These are phyloP conservation scores for Sclerurus mexicanus DNA, from an alignment of 2,113 vertebrate genomes.

Conservation along the genomic window DNA sequence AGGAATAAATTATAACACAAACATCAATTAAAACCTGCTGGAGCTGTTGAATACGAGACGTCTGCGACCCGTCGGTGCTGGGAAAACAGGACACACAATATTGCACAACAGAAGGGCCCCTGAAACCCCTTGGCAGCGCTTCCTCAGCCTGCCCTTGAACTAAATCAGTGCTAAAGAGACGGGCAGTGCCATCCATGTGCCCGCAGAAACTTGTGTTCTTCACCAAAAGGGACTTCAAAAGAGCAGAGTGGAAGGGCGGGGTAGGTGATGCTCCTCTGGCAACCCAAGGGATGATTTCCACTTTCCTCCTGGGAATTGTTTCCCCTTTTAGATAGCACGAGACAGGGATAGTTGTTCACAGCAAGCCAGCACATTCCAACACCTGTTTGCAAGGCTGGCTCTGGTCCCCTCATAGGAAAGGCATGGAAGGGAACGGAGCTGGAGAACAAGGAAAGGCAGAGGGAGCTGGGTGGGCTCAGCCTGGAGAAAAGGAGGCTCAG, in stretches of 20 bases:
- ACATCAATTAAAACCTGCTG: background rate
- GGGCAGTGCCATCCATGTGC: background rate
- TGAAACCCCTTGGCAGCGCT: background rate
- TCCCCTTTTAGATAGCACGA: background rate
- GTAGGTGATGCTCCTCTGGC: background rate
- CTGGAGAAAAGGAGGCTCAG: too few relatives aligned
- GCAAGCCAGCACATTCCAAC: background rate
- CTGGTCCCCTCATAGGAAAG: background rate
- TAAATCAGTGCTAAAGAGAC: background rate
- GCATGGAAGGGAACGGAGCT: too few relatives aligned
- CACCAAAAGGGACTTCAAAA: background rate
- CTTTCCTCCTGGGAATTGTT: background rate
- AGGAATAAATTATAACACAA: background rate
- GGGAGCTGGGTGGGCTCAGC: background rate
- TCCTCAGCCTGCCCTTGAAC: background rate
- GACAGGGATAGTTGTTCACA: background rate
- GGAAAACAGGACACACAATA: conserved; percentile 10
- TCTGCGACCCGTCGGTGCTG: background rate
- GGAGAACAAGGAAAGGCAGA: too few relatives aligned
- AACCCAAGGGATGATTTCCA: background rate
- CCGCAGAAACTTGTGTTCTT: background rate
- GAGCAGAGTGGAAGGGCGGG: background rate
- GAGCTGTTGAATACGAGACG: background rate
- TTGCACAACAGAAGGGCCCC: background rate
- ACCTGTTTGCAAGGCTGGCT: background rate